Evolutionary conservation across 2,888 invertebrate species (phyloP), one percentile per base, ranked within the genome.

Genomic region (Standfussiana lucernea): DNA sequence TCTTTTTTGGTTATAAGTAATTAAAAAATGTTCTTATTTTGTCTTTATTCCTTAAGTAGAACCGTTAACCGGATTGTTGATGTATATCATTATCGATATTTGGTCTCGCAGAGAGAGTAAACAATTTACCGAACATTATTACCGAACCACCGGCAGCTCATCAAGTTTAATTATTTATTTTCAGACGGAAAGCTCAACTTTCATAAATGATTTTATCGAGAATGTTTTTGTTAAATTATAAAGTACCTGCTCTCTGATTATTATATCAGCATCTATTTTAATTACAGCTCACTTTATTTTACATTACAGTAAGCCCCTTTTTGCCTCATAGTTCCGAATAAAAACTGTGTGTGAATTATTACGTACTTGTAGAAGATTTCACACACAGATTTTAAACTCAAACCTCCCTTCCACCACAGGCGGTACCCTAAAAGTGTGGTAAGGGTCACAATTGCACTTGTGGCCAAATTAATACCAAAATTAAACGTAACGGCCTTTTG

Each of bases 121-220:
- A 68, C 21, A 32, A 47, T 64, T 83, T 64, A 77, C 15, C 11
- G 62, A 18, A 68, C 24, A 62, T 53, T 53, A 66, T n/a, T 61
- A 42, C 18, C n/a, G 6, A 53, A 42, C 37, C 37, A 40, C 53
- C 21, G 15, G 56, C 28, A 32, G 42, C 24, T 28, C 32, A 74
- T 40, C 32, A 24, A 28, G 10, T 28, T 47, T 61, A 50, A 50
- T 82, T 35, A 75, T 65, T 59, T 75, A 66, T 47, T 82, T 82
- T 50, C 5, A 4, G 24, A 35, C 28, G 21, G 7, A 66, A 68
- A 56, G 2, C 35, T 50, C 40, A 21, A 64, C n/a, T n/a, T 56
- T 82, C 32, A 42, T 56, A n/a, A 28, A 59, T 32, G 18, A 40
- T 45, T 47, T 82, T 42, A 50, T 15, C 2, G 28, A 18, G 8